Base-by-base conservation (phyloP, 2,888 invertebrate species). In the Eudemis profundana region DNA sequence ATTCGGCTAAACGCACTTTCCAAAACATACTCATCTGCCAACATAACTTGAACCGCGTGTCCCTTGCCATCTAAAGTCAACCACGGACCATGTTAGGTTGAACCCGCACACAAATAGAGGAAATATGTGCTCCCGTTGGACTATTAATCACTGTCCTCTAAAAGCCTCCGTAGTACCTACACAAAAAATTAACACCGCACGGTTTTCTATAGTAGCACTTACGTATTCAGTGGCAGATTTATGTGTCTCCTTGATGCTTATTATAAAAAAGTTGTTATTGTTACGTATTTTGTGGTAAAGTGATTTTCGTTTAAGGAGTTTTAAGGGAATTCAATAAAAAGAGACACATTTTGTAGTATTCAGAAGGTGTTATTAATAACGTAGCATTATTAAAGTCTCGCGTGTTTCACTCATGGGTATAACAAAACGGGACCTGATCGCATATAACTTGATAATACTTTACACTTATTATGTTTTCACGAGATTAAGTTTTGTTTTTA, bases 121-220 rank as follows among this genome's bases (percentile, higher is more conserved):
- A 85, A 82, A 85, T 82, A 85, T 83, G 82, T 83, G 79, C 78
- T 78, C 79, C 78, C 79, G 78, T 75, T 71, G 75, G 80, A 82
- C 86, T 84, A 89, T 89, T 88, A 88, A 89, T 89, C 88, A 87
- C 81, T 78, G 85, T 83, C 83, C 78, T 80, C 84, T 84, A 86
- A 87, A 88, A 87, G 87, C 84, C 85, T 86, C 78, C 75, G 79
- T 75, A 78, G 79, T 81, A n/a, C n/a, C n/a, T n/a, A 79, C 79
- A 83, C 84, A 87, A 87, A 86, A 69, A 72, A 75, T 69, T 76
- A 75, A 74, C 76, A 72, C 72, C 66, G 53, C 69, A 66, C 72
- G 67, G 69, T 59, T 64, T 73, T 72, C 69, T 69, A 70, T 70
- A 65, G 68, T 61, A 51, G 68, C 61, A 60, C 42, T 62, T 64